A percentile compares a stretch with the other conserved stretches of the same genome.
phyloP scores from a whole-genome alignment of 2,113 vertebrate genomes.

The Silurus meridionalis region DNA sequence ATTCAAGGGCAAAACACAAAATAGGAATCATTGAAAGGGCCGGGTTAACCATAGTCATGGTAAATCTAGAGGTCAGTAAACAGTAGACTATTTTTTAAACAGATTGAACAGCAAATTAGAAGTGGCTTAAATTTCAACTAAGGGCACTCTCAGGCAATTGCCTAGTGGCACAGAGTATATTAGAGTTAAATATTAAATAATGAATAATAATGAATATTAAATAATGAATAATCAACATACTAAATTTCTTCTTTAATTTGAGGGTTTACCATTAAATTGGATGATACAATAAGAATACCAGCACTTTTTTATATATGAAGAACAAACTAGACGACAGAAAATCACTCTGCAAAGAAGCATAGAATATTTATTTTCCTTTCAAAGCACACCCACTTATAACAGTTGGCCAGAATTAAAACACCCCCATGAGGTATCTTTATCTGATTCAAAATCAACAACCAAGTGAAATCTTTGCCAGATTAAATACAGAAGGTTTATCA shows the following conservation, averaged over 20 bases:
- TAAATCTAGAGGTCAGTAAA: too few species aligned
- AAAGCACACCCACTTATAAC: too few species aligned
- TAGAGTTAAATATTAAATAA: neutral
- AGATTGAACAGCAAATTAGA: too few species aligned
- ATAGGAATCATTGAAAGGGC: too few species aligned
- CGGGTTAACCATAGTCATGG: too few species aligned
- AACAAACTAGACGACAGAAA: neutral
- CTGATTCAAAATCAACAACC: neutral
- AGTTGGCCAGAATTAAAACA: neutral
- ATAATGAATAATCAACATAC: neutral
- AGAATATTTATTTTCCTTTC: neutral
- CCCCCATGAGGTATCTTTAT: neutral
- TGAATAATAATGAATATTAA: neutral
- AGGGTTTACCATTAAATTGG: neutral
- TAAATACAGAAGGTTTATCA: neutral
- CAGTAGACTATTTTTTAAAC: too few species aligned
- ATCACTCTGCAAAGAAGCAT: neutral
- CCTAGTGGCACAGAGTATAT: neutral
- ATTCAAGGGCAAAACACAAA: too few species aligned
- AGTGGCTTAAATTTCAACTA: too few species aligned
- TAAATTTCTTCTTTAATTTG: neutral
- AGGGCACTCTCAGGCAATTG: too few species aligned
- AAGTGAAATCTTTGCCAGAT: neutral
- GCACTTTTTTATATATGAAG: neutral
- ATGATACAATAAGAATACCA: neutral